Base-by-base conservation (phyloP, 2,113 vertebrate genomes). In the Coreoperca whiteheadi region DNA sequence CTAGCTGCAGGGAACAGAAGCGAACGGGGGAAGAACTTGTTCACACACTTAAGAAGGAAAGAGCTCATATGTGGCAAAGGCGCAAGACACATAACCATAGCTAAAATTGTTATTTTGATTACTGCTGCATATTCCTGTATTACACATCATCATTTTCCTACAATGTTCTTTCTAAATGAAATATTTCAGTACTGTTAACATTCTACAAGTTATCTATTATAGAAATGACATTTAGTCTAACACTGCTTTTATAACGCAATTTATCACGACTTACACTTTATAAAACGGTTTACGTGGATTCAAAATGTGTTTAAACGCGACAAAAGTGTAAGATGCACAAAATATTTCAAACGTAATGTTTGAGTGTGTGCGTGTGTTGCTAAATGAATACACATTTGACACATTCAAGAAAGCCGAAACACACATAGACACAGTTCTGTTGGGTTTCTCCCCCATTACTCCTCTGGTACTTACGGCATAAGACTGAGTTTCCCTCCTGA, bases 401-500 rank as follows among this genome's bases (percentile, higher is more conserved):
- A 48, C 54, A 51, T 30, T 14, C 0, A 50, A 48, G 4, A 56
- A 30, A 46, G 23, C 8, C 8, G 39, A 23, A 0, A 60, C 72
- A 60, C 37, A 2, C 8, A 20, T 4, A 56, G 8, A 43, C 7
- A 63, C 34, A 6, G 48, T 41, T 41, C 28, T 11, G 32, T 46
- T 46, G 10, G 2, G 8, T 46, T 70, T n/a, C 25, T 23, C 60
- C 16, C 72, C 5, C 28, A 46, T 57, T n/a, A 23, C 9, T 15
- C 6, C 14, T 71, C 12, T 32, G 32, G 46, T 92, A 98, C 98
- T 98, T 95, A 99, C 98, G 98, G 98, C 98, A 99, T 99, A 23
- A 99, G 97, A 94, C 98, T 99, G 83, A 99, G 97, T 75, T 99
- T 99, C 91, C 96, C 97, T 53, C 98, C 97, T 0, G 97, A 97